These are phyloP conservation scores for Amazona guildingii DNA, from an alignment of 2,113 vertebrate species.

Conservation along the genomic window DNA sequence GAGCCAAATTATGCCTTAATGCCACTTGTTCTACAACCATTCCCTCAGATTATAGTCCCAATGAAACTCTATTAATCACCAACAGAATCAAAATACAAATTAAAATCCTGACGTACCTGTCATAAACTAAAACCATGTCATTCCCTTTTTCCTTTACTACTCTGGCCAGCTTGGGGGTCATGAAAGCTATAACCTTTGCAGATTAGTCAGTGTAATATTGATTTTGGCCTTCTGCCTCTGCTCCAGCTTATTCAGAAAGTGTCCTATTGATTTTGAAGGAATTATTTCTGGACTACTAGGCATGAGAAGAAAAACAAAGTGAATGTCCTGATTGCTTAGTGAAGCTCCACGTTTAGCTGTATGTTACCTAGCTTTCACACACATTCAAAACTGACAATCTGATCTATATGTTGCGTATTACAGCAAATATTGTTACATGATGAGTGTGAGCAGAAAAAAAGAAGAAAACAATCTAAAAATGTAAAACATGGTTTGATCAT, in stretches of 20 bases:
- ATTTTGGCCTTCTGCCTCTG: not conserved
- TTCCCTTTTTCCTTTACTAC: not conserved
- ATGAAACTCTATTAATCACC: not conserved
- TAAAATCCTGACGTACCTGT: not conserved
- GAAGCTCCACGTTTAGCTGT: not conserved
- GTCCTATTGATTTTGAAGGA: slow-evolving; percentile 47
- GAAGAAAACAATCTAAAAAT: not conserved
- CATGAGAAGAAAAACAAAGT: slow-evolving; percentile 27
- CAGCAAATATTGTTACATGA: not conserved
- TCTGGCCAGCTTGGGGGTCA: not conserved
- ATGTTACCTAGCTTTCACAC: not conserved
- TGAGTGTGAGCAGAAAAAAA: not conserved
- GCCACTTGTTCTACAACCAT: not conserved
- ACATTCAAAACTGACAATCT: not conserved
- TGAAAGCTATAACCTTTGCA: not conserved
- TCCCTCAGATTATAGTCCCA: not conserved
- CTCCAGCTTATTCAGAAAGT: slow-evolving; percentile 21
- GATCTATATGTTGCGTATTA: not conserved
- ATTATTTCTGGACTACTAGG: slow-evolving; percentile 25
- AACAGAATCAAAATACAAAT: not conserved
- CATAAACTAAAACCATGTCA: not conserved
- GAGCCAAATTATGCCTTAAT: not conserved
- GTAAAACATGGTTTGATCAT: not conserved
- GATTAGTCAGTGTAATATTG: not conserved
- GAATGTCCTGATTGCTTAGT: not conserved